Evolutionary conservation across 2,888 invertebrate species (phyloP).

Genomic region (Tetramorium bicarinatum): DNA sequence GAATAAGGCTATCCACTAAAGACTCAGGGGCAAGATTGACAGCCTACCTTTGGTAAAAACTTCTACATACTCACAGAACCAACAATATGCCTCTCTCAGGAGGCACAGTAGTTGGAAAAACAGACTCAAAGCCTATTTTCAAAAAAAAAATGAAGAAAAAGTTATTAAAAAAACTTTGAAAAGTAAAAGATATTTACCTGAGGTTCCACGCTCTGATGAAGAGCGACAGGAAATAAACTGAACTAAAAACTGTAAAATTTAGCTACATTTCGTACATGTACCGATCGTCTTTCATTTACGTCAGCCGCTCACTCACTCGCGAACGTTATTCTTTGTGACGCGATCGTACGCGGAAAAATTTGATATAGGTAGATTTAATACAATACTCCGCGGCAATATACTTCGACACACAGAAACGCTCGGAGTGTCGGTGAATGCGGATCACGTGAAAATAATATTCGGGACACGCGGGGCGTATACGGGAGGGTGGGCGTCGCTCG

Average conservation of each 20-base stretch:
- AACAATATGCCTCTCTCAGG: too few relatives aligned
- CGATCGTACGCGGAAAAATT: constrained; percentile 36
- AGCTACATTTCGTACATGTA: not conserved
- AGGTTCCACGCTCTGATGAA: too few relatives aligned
- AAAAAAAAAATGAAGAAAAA: too few relatives aligned
- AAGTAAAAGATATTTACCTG: too few relatives aligned
- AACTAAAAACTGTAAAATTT: not conserved
- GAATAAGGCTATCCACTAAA: too few relatives aligned
- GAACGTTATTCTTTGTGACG: constrained; percentile 30
- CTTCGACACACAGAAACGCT: not conserved
- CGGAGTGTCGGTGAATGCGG: constrained; percentile 12
- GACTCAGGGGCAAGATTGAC: too few relatives aligned
- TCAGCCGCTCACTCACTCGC: not conserved
- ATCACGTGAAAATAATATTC: constrained; percentile 47
- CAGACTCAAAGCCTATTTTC: too few relatives aligned
- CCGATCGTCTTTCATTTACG: not conserved
- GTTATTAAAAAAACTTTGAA: too few relatives aligned
- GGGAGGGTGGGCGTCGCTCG: not conserved
- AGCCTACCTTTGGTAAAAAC: too few relatives aligned
- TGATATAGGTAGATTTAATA: constrained; percentile 38
- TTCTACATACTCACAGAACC: too few relatives aligned
- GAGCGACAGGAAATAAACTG: too few relatives aligned
- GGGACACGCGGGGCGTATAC: not conserved
- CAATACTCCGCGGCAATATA: constrained; percentile 16
- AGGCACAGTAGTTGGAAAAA: too few relatives aligned